Evolutionary conservation across 2,888 invertebrate genomes (phyloP).

Genomic region (Agrilus cyanescens): DNA sequence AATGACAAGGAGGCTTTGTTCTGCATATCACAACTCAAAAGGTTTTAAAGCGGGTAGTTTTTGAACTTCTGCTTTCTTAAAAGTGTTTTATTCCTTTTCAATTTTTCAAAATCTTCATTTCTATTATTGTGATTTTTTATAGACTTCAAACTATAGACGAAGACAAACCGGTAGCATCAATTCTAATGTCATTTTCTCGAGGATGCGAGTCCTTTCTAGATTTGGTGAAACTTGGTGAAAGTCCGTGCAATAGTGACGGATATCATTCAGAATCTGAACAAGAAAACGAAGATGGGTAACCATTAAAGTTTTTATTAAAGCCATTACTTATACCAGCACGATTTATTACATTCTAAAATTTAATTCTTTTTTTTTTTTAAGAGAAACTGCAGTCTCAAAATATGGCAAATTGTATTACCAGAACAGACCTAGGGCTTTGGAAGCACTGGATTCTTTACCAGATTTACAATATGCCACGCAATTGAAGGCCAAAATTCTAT

Average conservation of each 20-base stretch:
- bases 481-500: constrained; percentile 88
- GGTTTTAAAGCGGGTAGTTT: constrained; percentile 17
- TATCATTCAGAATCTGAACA: constrained; percentile 72
- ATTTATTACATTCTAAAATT: not conserved
- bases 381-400: constrained; percentile 58
- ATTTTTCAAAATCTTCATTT: not conserved
- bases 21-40: constrained; percentile 55
- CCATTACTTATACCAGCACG: no score
- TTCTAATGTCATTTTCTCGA: constrained; percentile 61
- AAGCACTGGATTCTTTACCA: constrained; percentile 70
- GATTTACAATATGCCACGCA: constrained; percentile 75
- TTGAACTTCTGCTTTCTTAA: not conserved
- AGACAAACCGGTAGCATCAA: constrained; percentile 54
- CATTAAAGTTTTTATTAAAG: not conserved
- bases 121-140: constrained; percentile 11
- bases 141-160: constrained; percentile 31
- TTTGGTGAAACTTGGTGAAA: constrained; percentile 50
- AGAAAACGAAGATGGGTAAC: constrained; percentile 31
- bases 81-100: not conserved
- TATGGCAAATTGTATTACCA: constrained; percentile 79
- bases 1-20: constrained; percentile 81
- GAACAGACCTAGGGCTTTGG: constrained; percentile 73
- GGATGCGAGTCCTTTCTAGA: constrained; percentile 66
- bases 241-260: constrained; percentile 59
- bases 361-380: constrained; percentile 24